Evolutionary conservation across 2,113 vertebrate species (phyloP).

Genomic region (Myiozetetes cayanensis): DNA sequence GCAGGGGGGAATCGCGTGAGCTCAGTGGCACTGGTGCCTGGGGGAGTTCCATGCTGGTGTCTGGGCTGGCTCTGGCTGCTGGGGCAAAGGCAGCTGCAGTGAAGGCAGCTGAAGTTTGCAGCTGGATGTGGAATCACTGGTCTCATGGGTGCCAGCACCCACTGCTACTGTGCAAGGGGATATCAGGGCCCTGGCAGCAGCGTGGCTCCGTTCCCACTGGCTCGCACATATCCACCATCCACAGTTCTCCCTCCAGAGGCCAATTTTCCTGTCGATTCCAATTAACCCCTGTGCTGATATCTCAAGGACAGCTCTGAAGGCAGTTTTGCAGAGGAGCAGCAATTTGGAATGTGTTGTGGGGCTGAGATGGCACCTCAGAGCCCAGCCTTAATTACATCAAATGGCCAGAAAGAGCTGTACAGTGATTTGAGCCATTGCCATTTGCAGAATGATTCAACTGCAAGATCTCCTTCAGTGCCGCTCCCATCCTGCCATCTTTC

Average conservation of each 20-base stretch:
- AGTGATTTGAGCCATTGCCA: neutral
- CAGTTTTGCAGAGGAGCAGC: neutral
- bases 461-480: neutral
- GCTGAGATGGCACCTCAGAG: neutral
- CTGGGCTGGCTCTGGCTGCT: fast-evolving
- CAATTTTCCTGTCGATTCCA: neutral
- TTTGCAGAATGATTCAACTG: neutral
- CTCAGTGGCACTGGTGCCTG: fast-evolving
- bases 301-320: neutral
- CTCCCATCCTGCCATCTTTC: neutral
- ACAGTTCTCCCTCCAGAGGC: neutral
- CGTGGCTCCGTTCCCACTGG: fast-evolving
- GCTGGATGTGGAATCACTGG: fast-evolving
- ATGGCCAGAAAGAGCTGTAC: neutral
- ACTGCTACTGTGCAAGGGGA: neutral
- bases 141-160: neutral
- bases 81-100: neutral
- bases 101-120: neutral
- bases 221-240: neutral
- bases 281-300: neutral
- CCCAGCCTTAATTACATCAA: slow-evolving; percentile 7
- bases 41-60: fast-evolving
- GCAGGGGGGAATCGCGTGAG: fast-evolving
- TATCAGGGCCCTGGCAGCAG: neutral
- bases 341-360: neutral